phyloP scores from a whole-genome alignment of 2,888 invertebrate species.

The Sesamia inferens region DNA sequence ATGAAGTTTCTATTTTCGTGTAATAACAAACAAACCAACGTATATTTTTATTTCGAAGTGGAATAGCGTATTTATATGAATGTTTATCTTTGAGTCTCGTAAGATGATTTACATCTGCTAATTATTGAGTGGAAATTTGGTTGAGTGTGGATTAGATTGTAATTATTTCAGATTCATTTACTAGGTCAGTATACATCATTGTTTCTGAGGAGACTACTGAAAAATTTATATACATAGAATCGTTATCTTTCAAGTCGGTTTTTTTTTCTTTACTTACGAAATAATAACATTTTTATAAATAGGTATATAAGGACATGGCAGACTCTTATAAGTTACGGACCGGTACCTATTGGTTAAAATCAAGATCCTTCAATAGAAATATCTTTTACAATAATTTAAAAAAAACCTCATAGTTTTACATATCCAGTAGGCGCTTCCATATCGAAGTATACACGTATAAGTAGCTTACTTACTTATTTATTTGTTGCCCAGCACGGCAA shows the following conservation, averaged over 20 bases:
- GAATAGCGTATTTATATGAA: constrained; percentile 34
- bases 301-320: neutral
- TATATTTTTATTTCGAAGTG: constrained; percentile 43
- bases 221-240: neutral
- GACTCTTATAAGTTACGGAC: neutral
- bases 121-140: constrained; percentile 41
- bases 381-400: neutral
- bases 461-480: too few species aligned
- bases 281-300: neutral
- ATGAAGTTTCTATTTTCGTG: constrained; percentile 50
- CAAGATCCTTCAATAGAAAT: too few species aligned
- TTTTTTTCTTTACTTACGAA: too few species aligned
- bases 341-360: too few species aligned
- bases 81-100: constrained; percentile 41
- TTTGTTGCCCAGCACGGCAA: neutral
- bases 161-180: neutral
- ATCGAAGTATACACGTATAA: too few species aligned
- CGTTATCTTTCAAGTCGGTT: too few species aligned
- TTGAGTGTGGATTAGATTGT: constrained; percentile 1
- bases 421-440: neutral
- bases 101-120: constrained; percentile 47
- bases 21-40: constrained; percentile 41
- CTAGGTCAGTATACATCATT: neutral
- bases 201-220: neutral
- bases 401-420: neutral